Percentiles rank a stretch among this genome's conserved stretches.
phyloP scores from a whole-genome alignment of 2,113 vertebrate genomes.

The Melanerpes formicivorus region DNA sequence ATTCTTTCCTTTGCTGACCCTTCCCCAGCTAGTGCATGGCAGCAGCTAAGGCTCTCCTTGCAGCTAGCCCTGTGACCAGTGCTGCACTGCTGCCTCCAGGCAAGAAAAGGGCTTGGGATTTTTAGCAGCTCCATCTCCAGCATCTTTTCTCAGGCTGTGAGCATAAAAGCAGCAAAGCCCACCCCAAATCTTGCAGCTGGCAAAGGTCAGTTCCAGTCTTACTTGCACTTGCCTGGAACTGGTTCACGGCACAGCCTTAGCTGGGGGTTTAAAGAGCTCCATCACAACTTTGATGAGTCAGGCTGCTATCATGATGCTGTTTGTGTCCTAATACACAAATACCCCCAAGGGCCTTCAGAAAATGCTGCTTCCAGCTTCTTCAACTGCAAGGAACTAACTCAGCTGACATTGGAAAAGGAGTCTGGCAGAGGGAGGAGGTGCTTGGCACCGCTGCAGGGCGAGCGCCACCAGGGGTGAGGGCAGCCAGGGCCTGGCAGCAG shows the following conservation, averaged over 20 bases:
- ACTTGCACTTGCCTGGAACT: neutral
- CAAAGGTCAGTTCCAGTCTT: neutral
- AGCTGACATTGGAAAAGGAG: neutral
- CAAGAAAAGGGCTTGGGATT: neutral
- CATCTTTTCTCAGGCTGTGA: neutral
- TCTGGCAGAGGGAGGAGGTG: fast-evolving
- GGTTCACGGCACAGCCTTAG: neutral
- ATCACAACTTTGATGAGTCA: neutral
- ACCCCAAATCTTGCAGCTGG: neutral
- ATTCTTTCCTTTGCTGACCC: neutral
- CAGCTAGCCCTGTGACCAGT: fast-evolving
- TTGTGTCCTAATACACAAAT: neutral
- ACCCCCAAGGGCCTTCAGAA: neutral
- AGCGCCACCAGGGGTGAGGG: fast-evolving
- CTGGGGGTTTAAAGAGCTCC: neutral
- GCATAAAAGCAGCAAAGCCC: neutral
- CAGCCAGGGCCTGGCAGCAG: neutral
- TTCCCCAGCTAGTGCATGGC: neutral
- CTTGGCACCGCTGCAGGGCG: neutral
- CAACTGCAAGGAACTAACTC: neutral
- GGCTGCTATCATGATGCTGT: neutral
- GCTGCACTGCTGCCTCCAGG: neutral
- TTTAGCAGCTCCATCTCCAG: neutral
- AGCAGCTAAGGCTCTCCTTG: neutral
- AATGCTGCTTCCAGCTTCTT: neutral